A percentile compares a stretch with the other conserved stretches of the same genome.
Conservation (phyloP, 64 coral and sea anemone genomes). For the Stichodactyla helianthus region DNA sequence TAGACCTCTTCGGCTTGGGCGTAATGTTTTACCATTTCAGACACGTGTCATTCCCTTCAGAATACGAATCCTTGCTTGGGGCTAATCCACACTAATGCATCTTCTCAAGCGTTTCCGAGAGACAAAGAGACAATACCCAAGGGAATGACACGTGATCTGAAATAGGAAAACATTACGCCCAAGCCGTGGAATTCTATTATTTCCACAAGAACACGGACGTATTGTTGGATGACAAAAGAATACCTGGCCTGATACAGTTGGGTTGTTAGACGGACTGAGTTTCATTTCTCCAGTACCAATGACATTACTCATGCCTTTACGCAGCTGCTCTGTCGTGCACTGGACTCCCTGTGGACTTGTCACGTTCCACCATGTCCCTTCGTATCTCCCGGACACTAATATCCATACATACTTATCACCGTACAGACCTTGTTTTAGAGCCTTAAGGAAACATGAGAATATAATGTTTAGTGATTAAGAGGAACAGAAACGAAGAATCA, state of each 20-base stretch:
- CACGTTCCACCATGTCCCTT: constrained; percentile 63
- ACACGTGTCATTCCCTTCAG: no score
- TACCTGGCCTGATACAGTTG: constrained; percentile 51
- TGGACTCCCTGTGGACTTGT: constrained; percentile 29
- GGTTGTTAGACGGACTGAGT: constrained; percentile 25
- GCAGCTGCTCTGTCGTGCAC: constrained; percentile 51
- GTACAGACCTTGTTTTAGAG: constrained; percentile 53
- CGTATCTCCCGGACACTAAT: constrained; percentile 51
- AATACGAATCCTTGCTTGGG: no score
- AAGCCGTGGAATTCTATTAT: no score
- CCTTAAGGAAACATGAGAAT: constrained; percentile 14
- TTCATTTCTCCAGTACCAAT: constrained; percentile 65
- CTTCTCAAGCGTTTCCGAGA: no score
- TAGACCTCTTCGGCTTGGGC: no score
- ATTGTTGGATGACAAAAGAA: neutral
- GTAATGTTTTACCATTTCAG: no score
- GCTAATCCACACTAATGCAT: no score
- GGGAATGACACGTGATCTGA: no score
- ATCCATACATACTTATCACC: constrained; percentile 75
- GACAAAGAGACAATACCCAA: no score
- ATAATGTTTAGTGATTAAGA: neutral
- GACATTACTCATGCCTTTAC: constrained; percentile 54
- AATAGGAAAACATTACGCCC: no score
- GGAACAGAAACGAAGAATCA: neutral
- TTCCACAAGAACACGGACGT: no score